Conservation (phyloP, 2,113 vertebrate species). For the Okapia johnstoni region DNA sequence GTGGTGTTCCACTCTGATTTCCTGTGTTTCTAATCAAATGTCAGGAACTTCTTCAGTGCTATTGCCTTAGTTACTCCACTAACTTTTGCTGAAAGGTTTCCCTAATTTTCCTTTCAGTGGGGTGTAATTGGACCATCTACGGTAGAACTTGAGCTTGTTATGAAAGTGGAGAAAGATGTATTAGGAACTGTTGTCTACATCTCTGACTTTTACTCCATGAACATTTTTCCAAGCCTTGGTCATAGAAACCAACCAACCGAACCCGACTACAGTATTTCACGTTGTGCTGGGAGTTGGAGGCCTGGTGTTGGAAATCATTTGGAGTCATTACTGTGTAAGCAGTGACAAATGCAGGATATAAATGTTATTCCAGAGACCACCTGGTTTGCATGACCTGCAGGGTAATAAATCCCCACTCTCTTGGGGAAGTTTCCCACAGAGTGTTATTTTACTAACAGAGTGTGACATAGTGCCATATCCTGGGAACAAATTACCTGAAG, state of each 20-base stretch:
- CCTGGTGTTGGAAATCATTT: background rate
- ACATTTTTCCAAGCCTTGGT: background rate
- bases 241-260: background rate
- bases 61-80: background rate
- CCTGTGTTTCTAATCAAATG: background rate
- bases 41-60: background rate
- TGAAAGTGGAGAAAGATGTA: background rate
- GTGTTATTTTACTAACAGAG: constrained; percentile 4
- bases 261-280: background rate
- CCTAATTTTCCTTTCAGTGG: background rate
- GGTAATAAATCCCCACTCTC: background rate
- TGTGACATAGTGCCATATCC: background rate
- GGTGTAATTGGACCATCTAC: background rate
- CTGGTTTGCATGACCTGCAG: background rate
- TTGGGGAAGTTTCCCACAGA: background rate
- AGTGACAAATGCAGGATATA: background rate
- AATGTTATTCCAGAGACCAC: background rate
- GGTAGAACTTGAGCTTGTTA: background rate
- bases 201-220: background rate
- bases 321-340: background rate
- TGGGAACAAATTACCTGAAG: background rate
- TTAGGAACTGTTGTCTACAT: background rate
- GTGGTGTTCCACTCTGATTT: background rate
- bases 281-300: background rate
- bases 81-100: background rate